These are phyloP conservation scores for Erythrolamprus reginae DNA, from an alignment of 2,113 vertebrate species.

Conservation along the genomic window DNA sequence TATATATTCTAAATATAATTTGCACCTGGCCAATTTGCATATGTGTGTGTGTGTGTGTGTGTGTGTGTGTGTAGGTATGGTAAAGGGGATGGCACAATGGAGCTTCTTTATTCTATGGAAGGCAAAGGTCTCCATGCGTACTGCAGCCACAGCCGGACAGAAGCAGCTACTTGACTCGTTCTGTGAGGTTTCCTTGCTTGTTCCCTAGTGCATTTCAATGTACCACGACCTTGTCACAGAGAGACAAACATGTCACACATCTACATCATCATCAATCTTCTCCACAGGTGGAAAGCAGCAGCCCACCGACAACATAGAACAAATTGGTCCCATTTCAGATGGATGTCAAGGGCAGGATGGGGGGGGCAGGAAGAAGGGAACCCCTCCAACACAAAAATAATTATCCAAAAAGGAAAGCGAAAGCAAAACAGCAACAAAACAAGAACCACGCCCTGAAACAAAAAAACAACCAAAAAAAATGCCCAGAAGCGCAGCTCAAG, in stretches of 20 bases:
- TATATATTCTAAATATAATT: background rate
- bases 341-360: slow-evolving; percentile 42
- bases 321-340: slow-evolving; percentile 30
- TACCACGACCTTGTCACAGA: background rate
- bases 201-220: slow-evolving; percentile 31
- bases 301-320: slow-evolving; percentile 57
- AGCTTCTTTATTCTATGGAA: background rate
- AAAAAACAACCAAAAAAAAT: slow-evolving; percentile 43
- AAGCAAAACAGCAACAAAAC: slow-evolving; percentile 12
- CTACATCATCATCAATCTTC: background rate
- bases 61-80: background rate
- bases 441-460: slow-evolving; percentile 18
- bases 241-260: slow-evolving; percentile 41
- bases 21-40: background rate
- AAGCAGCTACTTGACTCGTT: background rate
- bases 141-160: background rate
- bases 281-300: slow-evolving; percentile 18
- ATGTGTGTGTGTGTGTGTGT: background rate
- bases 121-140: background rate
- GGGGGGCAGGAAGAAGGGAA: no score
- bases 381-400: slow-evolving; percentile 26
- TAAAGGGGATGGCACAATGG: background rate
- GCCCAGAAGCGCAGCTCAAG: slow-evolving; percentile 66
- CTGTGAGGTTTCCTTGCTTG: background rate
- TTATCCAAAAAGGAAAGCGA: background rate